Percentiles rank a stretch among this genome's conserved stretches.
Conservation (phyloP, 2,113 vertebrate species). For the Empidonax traillii region DNA sequence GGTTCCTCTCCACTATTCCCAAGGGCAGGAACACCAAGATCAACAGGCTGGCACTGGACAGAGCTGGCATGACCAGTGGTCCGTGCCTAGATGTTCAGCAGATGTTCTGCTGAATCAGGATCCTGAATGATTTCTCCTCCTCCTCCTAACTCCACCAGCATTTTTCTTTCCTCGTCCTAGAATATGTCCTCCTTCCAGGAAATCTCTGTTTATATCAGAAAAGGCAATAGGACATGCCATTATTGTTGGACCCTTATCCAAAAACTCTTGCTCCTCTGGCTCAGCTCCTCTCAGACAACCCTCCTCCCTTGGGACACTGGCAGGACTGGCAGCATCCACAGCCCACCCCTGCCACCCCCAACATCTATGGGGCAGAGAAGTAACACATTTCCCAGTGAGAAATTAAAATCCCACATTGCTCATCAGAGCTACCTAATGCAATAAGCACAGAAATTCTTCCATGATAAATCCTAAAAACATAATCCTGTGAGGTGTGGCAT, state of each 20-base stretch:
- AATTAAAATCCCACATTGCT: background rate
- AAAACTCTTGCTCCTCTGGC: background rate
- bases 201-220: slow-evolving; percentile 7
- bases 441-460: background rate
- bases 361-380: background rate
- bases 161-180: background rate
- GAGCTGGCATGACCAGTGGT: rapidly evolving
- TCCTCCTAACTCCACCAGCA: background rate
- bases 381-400: background rate
- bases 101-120: background rate
- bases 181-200: slow-evolving; percentile 8
- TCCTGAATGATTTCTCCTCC: background rate
- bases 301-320: background rate
- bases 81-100: background rate
- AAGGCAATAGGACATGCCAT: background rate
- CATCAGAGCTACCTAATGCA: background rate
- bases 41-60: background rate
- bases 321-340: background rate
- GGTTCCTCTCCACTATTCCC: background rate
- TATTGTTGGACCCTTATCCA: background rate
- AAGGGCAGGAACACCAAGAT: rapidly evolving
- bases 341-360: background rate
- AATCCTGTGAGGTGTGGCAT: background rate
- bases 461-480: background rate
- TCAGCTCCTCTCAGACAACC: background rate